Evolutionary conservation across 1,140 invertebrate genomes (phyloP).

Genomic region (Bombyx mandarina): DNA sequence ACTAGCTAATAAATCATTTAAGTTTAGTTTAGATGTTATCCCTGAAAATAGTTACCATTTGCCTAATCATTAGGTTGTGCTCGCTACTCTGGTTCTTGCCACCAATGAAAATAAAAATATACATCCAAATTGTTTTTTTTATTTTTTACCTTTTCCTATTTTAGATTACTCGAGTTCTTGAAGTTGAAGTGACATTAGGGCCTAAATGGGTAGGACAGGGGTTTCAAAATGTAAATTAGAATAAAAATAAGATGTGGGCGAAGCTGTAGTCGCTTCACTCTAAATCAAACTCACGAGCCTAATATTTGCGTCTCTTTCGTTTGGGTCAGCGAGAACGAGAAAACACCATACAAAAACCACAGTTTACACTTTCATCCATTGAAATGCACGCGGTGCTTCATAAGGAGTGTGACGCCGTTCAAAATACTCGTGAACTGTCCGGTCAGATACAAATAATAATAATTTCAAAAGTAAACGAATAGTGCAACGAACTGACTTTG

Average conservation of each 20-base stretch:
- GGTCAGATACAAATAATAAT: slow-evolving; percentile 39
- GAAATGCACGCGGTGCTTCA: slow-evolving; percentile 65
- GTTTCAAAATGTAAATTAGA: slow-evolving; percentile 27
- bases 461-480: slow-evolving; percentile 17
- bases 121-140: slow-evolving; percentile 46
- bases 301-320: slow-evolving; percentile 35
- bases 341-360: slow-evolving; percentile 64
- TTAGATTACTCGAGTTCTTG: too few species aligned
- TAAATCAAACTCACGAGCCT: slow-evolving; percentile 39
- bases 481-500: slow-evolving; percentile 26
- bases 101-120: slow-evolving; percentile 64
- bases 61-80: slow-evolving; percentile 57
- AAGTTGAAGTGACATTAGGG: too few species aligned
- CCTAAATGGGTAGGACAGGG: too few species aligned
- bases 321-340: slow-evolving; percentile 40
- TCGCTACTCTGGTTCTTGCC: slow-evolving; percentile 68
- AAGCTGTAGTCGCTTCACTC: slow-evolving; percentile 40
- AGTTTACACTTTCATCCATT: slow-evolving; percentile 68
- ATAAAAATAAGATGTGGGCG: slow-evolving; percentile 59
- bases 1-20: not conserved
- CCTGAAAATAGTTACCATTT: slow-evolving; percentile 70
- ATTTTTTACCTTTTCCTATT: slow-evolving; percentile 21
- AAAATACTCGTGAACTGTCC: slow-evolving; percentile 43
- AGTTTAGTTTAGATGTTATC: slow-evolving; percentile 47
- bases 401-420: slow-evolving; percentile 45